Evolutionary conservation across 2,888 invertebrate species (phyloP).

Genomic region (Pachycephus smyrnensis): DNA sequence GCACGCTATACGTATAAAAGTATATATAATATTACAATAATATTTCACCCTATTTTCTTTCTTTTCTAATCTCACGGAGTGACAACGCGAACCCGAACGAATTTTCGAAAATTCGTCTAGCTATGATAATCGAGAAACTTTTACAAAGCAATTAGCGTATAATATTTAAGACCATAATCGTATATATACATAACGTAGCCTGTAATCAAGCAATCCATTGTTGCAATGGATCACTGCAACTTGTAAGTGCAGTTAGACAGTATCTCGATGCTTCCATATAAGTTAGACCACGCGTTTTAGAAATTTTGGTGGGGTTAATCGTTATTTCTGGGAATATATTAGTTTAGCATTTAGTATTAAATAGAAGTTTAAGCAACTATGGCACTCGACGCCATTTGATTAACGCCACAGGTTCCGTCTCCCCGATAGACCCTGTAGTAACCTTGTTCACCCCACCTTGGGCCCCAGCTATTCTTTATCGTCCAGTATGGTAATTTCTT

Average conservation of each 20-base stretch:
- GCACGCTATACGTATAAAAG: neutral
- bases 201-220: neutral
- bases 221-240: neutral
- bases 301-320: slow-evolving; percentile 1
- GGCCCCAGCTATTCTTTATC: slow-evolving; percentile 96
- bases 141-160: neutral
- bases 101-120: neutral
- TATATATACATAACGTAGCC: neutral
- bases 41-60: neutral
- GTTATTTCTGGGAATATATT: slow-evolving; percentile 4
- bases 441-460: slow-evolving; percentile 92
- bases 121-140: neutral
- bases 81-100: neutral
- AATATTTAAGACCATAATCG: neutral
- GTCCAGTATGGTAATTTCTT: slow-evolving; percentile 90
- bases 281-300: neutral
- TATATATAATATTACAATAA: neutral
- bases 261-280: neutral
- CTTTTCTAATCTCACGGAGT: neutral
- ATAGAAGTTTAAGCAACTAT: slow-evolving; percentile 67
- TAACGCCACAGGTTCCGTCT: slow-evolving; percentile 94
- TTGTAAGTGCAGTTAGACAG: neutral
- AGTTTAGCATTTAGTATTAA: slow-evolving; percentile 4
- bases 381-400: slow-evolving; percentile 90
- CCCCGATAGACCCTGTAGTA: slow-evolving; percentile 96